phyloP scores from a whole-genome alignment of 2,797 vertebrate species.

The Thamnophis elegans region DNA sequence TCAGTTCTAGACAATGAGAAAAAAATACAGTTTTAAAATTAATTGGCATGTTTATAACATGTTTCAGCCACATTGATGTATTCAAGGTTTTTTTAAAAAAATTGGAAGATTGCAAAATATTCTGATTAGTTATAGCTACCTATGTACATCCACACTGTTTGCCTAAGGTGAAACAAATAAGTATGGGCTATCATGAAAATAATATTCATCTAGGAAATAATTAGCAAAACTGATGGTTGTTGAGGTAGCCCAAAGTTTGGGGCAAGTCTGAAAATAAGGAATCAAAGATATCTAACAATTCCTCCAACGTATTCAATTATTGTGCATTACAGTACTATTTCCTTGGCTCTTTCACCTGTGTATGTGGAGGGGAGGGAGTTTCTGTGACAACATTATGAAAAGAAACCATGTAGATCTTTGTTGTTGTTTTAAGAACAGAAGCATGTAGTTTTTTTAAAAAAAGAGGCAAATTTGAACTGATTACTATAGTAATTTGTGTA shows the following conservation, averaged over 20 bases:
- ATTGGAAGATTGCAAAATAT: neutral
- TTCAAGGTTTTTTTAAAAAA: fast-evolving
- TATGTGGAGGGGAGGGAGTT: neutral
- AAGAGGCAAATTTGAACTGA: neutral
- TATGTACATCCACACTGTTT: neutral
- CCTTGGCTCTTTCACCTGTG: neutral
- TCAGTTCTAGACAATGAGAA: neutral
- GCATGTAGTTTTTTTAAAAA: too few species aligned
- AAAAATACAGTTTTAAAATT: neutral
- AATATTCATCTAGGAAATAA: neutral
- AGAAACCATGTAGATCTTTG: neutral
- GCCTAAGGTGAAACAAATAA: neutral
- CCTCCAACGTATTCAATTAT: neutral
- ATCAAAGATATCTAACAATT: neutral
- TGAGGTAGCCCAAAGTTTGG: neutral
- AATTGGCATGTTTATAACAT: neutral
- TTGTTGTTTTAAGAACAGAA: neutral
- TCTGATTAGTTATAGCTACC: neutral
- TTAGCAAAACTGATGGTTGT: neutral
- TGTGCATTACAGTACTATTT: neutral
- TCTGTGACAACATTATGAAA: neutral
- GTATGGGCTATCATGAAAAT: neutral
- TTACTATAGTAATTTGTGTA: neutral
- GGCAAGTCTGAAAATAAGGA: neutral
- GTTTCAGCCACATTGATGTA: neutral